phyloP scores from a whole-genome alignment of 1,140 invertebrate genomes.

The Papilio machaon region DNA sequence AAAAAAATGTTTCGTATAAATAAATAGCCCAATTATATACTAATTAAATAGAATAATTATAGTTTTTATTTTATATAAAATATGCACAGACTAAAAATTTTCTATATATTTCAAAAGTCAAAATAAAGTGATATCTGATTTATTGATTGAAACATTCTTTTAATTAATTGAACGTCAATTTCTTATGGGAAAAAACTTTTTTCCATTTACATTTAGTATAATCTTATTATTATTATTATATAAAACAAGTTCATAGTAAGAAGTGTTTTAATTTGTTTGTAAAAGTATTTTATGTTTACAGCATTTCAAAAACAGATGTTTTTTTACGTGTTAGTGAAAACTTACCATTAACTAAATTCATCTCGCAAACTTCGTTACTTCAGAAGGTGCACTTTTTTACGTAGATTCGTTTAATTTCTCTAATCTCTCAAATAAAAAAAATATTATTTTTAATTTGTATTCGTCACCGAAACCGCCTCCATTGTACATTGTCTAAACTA shows the following conservation, averaged over 20 bases:
- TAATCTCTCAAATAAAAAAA: no score
- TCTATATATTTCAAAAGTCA: not conserved
- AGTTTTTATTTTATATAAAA: constrained; percentile 47
- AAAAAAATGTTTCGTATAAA: not conserved
- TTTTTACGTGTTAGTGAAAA: not conserved
- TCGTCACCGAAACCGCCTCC: constrained; percentile 50
- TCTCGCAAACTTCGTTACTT: not conserved
- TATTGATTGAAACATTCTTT: not conserved
- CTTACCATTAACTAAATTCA: not conserved
- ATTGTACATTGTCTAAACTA: constrained; percentile 66
- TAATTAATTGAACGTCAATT: no score
- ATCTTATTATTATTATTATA: not conserved
- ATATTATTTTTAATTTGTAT: constrained; percentile 75
- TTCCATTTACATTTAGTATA: no score
- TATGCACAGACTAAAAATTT: not conserved
- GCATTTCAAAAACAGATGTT: not conserved
- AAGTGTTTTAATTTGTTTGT: constrained; percentile 52
- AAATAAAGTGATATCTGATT: not conserved
- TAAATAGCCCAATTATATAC: constrained; percentile 46
- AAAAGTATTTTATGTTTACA: not conserved
- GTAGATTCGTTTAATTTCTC: constrained; percentile 59
- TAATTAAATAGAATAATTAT: constrained; percentile 47
- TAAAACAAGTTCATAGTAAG: constrained; percentile 68
- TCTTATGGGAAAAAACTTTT: no score
- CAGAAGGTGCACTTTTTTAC: constrained; percentile 47